Percentiles rank a stretch among this genome's conserved stretches.
phyloP scores from a whole-genome alignment of 1,140 invertebrate species.

The Delia radicum region DNA sequence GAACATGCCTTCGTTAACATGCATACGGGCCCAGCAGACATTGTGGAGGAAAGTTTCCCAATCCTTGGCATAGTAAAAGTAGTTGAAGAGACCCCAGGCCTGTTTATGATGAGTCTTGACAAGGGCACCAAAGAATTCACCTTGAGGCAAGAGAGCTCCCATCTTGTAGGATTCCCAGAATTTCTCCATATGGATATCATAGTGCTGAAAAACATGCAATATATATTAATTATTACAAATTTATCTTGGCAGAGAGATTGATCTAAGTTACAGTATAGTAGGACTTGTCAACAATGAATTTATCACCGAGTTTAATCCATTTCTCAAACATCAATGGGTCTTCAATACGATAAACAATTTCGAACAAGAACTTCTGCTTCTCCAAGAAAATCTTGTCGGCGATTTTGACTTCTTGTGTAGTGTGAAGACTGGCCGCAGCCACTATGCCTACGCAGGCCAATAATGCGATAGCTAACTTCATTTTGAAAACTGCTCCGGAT shows the following conservation, averaged over 20 bases:
- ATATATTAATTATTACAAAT: too few relatives aligned
- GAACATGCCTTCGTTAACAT: too few relatives aligned
- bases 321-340: constrained; percentile 51
- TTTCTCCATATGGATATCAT: constrained; percentile 37
- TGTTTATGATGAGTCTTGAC: constrained; percentile 57
- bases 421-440: constrained; percentile 37
- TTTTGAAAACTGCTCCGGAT: constrained; percentile 33
- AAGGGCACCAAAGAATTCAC: constrained; percentile 59
- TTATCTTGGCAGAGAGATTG: too few relatives aligned
- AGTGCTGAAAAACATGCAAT: constrained; percentile 34
- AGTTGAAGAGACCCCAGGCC: constrained; percentile 56
- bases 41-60: constrained; percentile 64
- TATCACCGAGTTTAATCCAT: constrained; percentile 40
- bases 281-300: constrained; percentile 37
- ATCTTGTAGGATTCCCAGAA: constrained; percentile 29
- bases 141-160: constrained; percentile 56
- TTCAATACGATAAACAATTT: constrained; percentile 64
- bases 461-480: constrained; percentile 46
- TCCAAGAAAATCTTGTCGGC: constrained; percentile 50
- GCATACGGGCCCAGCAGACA: constrained; percentile 59
- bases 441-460: constrained; percentile 46
- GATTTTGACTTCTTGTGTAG: constrained; percentile 34
- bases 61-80: constrained; percentile 63
- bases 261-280: constrained; percentile 47
- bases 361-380: constrained; percentile 65